phyloP scores from a whole-genome alignment of 1,140 invertebrate genomes.

The Heterodera carotae region DNA sequence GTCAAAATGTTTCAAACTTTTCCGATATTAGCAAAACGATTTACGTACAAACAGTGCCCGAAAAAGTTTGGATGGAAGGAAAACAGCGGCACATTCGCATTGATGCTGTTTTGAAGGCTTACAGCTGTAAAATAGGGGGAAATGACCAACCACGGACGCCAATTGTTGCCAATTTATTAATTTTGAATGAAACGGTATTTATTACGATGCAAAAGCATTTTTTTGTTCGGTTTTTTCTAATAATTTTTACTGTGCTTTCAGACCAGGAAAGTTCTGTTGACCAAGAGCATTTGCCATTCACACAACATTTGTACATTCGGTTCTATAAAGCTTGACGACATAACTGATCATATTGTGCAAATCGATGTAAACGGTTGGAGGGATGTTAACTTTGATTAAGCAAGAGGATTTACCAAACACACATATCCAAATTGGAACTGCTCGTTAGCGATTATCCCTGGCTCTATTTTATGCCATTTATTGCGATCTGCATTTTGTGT shows the following conservation, averaged over 20 bases:
- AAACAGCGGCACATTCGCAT: neutral
- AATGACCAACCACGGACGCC: neutral
- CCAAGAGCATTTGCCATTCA: neutral
- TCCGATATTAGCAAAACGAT: no score
- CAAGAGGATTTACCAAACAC: no score
- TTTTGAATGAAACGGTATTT: neutral
- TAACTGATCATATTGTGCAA: neutral
- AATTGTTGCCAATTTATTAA: neutral
- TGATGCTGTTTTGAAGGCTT: neutral
- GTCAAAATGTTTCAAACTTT: no score
- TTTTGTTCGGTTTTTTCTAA: no score
- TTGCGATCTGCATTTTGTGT: no score
- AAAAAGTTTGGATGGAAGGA: neutral
- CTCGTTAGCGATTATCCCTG: no score
- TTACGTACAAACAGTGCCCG: neutral
- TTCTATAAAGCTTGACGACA: neutral
- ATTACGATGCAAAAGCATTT: no score
- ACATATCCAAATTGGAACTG: no score
- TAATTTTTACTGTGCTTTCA: neutral
- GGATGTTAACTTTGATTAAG: no score
- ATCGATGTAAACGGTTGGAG: neutral
- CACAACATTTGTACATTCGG: neutral
- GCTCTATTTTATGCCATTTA: no score
- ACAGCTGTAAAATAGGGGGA: neutral
- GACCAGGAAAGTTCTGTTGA: neutral